Base-by-base conservation (phyloP, 2,888 invertebrate species). In the Polietes domitor region DNA sequence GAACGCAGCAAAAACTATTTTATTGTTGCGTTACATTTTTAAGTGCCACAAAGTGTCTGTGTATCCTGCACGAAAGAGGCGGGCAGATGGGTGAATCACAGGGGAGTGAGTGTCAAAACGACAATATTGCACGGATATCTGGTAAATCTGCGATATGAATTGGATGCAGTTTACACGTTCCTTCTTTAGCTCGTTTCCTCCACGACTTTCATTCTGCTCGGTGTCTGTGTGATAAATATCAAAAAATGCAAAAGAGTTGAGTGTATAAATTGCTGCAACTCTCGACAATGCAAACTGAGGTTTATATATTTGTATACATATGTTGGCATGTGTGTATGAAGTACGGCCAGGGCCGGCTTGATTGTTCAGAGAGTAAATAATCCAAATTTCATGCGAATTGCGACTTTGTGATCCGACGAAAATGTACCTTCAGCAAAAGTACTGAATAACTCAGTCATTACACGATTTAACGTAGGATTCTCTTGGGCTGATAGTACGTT, bases 1-100 rank as follows among this genome's bases (percentile, higher is more conserved):
- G n/a, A 43, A 9, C 19, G 50, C 63, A 15, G 32, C 12, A n/a
- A 65, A 73, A 58, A 32, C 53, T 32, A 19, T 50, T 75, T 65
- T 65, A 75, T 75, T 75, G 53, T 53, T 75, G 28, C 50, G 63
- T 75, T 47, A 50, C 63, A 50, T 32, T 71, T 77, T 55, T 41
- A 76, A 76, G 61, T 71, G 71, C 37, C 61, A 63, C 50, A 61
- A 71, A 71, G 32, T 77, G 61, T 68, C 24, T 43, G 19, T 37
- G 65, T 26, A 15, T 61, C 4, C 28, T 15, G 28, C 12, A n/a
- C 37, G 19, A 19, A 10, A 2, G 65, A 19, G 12, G 7, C 9
- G 19, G 37, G 19, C 19, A 2, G 21, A 24, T 10, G 5, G n/a
- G 7, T 21, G 10, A 63, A 61, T 61, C 12, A 70, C 47, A n/a